A percentile compares a stretch with the other conserved stretches of the same genome.
Evolutionary conservation across 2,797 vertebrate species (phyloP).

Genomic region (Petrocephalus schoutedeni): DNA sequence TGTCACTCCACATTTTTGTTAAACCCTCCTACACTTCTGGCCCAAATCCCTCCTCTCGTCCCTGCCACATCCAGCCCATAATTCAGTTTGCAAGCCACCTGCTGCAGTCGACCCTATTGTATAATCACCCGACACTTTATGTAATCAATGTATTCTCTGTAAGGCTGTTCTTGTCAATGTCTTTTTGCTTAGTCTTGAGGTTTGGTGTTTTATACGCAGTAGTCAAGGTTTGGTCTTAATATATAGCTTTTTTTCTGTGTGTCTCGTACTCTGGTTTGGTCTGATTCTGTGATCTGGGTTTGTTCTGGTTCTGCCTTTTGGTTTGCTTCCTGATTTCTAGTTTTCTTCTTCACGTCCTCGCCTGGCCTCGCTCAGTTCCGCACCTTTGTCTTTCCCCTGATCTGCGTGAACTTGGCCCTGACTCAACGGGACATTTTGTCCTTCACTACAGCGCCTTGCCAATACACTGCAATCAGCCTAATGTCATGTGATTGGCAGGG

Average conservation of each 20-base stretch:
- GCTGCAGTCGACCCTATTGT: neutral
- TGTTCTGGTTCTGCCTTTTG: neutral
- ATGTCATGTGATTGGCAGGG: neutral
- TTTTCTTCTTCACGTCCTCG: neutral
- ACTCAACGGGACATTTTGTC: neutral
- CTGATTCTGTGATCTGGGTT: neutral
- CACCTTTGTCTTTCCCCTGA: neutral
- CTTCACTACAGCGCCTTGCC: neutral
- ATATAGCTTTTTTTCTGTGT: neutral
- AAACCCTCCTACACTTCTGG: neutral
- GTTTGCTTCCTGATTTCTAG: neutral
- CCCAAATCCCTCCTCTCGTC: neutral
- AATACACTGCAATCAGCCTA: neutral
- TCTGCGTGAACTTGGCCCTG: neutral
- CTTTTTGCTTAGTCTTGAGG: neutral
- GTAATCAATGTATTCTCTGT: neutral
- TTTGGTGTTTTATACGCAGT: neutral
- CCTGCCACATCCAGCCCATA: neutral
- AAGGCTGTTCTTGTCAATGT: neutral
- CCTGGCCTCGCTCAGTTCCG: neutral
- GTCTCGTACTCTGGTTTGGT: neutral
- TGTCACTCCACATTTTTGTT: neutral
- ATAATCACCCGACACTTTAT: neutral
- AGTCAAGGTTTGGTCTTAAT: neutral
- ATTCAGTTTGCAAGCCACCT: neutral